Evolutionary conservation across 35 echinoderm and acorn worm species (phyloP).

Genomic region (Anneissia japonica): DNA sequence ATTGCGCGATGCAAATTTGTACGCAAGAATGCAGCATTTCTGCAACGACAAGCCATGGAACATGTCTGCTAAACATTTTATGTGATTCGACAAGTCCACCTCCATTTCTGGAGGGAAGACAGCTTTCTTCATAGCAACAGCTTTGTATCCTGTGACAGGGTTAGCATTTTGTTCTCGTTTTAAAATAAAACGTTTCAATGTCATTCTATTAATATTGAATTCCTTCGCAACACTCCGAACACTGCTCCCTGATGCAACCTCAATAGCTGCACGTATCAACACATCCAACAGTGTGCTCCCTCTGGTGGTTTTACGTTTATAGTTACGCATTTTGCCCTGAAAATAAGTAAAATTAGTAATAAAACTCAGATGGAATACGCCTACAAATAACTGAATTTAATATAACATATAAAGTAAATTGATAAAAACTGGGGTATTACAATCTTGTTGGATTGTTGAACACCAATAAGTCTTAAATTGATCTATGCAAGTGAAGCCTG

Average conservation of each 20-base stretch:
- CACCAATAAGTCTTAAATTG: too few relatives aligned
- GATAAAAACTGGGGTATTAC: too few relatives aligned
- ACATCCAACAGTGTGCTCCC: slow-evolving; percentile 1
- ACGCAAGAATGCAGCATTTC: slow-evolving; percentile 12
- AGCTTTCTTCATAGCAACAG: neutral
- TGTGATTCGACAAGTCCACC: slow-evolving; percentile 15
- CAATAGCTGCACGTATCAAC: slow-evolving; percentile 15
- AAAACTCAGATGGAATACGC: too few relatives aligned
- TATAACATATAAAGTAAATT: too few relatives aligned
- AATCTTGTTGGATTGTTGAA: too few relatives aligned
- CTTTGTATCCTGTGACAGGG: slow-evolving; percentile 12
- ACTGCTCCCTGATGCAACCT: slow-evolving; percentile 8
- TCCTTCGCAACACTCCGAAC: slow-evolving; percentile 26
- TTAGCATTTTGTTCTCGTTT: slow-evolving; percentile 19
- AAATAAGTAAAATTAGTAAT: too few relatives aligned
- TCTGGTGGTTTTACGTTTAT: slow-evolving; percentile 45
- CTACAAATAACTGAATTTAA: too few relatives aligned
- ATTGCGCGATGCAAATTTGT: neutral
- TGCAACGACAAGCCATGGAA: slow-evolving; percentile 32
- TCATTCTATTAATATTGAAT: slow-evolving; percentile 36
- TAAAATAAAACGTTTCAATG: slow-evolving; percentile 25
- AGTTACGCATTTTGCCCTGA: slow-evolving; percentile 29
- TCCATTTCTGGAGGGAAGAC: slow-evolving; percentile 43
- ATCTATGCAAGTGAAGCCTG: too few relatives aligned
- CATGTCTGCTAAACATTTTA: slow-evolving; percentile 15